Base-by-base conservation (phyloP, 1,140 invertebrate genomes). In the Lepidurus apus region DNA sequence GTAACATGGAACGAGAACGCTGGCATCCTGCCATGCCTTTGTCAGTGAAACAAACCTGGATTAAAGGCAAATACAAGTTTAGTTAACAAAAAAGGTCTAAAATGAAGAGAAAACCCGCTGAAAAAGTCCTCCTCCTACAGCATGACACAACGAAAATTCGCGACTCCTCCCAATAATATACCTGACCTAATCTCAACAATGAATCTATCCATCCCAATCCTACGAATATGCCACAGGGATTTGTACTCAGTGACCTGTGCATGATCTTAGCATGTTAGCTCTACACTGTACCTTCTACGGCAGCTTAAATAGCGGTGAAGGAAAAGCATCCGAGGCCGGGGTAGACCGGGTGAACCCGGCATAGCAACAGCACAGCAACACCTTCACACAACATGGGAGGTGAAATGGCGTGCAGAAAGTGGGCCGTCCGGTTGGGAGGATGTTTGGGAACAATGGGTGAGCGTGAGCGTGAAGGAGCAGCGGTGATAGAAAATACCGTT, bases 1-100 rank as follows among this genome's bases (percentile, higher is more conserved):
- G 53, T 65, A 65, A 65, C 53, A 65, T 65, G 53, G n/a, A 65
- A 65, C 53, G 53, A 65, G 53, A 9, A 65, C 53, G 53, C n/a
- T 65, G 53, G 53, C 53, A 65, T 21, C 21, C 9, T 13, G 53
- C 53, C 53, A 65, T 13, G 53, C 53, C 53, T 65, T 65, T 65
- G 53, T 65, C n/a, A 65, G 6, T 17, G 9, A 65, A 21, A 21
- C 53, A 65, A 65, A 65, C 53, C 53, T 65, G 53, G 21, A 65
- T 65, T 65, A 1, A 65, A 65, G 13, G 53, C 53, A 17, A 65
- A 65, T 21, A 21, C n/a, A 13, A 47, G 10, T 2, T 11, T 17
- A 5, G 10, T 10, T 47, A 11, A 47, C 45, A 65, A 65, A 9
- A 65, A 9, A 65, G 17, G 21, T 1, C 21, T 1, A 65, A 65